Evolutionary conservation across 1,140 invertebrate species (phyloP).

Genomic region (Pseudomyrmex sp.): DNA sequence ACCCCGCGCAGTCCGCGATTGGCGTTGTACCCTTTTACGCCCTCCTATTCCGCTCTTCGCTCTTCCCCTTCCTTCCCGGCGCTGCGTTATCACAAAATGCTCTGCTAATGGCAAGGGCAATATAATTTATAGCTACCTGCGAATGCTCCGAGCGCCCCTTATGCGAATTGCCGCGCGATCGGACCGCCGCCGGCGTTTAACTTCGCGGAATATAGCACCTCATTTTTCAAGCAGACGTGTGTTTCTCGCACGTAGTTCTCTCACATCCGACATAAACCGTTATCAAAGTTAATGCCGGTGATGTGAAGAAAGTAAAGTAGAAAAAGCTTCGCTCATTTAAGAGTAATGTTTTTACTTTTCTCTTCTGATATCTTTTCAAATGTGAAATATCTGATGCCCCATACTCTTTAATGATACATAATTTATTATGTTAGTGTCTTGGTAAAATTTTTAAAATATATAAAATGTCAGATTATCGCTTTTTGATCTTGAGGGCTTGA

Average conservation of each 20-base stretch:
- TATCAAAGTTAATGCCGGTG: background rate
- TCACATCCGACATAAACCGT: background rate
- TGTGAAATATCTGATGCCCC: too few species aligned
- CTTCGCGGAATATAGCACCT: background rate
- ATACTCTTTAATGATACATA: background rate
- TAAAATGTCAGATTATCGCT: background rate
- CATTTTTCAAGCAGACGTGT: background rate
- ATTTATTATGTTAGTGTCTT: background rate
- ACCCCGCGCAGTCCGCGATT: conserved; percentile 72
- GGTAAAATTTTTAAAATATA: too few species aligned
- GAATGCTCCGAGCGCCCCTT: conserved; percentile 29
- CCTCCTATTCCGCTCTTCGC: conserved; percentile 32
- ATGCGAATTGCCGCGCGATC: conserved; percentile 27
- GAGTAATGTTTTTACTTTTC: background rate
- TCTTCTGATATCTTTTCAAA: too few species aligned
- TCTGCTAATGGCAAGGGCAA: conserved; percentile 74
- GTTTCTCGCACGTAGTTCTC: background rate
- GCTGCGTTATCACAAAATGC: conserved; percentile 74
- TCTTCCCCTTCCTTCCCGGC: background rate
- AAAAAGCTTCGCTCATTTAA: too few species aligned
- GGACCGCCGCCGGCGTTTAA: conserved; percentile 2
- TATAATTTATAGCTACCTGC: conserved; percentile 73
- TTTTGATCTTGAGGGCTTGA: background rate
- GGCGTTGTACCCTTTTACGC: conserved; percentile 77
- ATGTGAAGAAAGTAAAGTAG: background rate